Conservation (phyloP, 2,888 invertebrate genomes). For the Lasioglossum leucozonium region DNA sequence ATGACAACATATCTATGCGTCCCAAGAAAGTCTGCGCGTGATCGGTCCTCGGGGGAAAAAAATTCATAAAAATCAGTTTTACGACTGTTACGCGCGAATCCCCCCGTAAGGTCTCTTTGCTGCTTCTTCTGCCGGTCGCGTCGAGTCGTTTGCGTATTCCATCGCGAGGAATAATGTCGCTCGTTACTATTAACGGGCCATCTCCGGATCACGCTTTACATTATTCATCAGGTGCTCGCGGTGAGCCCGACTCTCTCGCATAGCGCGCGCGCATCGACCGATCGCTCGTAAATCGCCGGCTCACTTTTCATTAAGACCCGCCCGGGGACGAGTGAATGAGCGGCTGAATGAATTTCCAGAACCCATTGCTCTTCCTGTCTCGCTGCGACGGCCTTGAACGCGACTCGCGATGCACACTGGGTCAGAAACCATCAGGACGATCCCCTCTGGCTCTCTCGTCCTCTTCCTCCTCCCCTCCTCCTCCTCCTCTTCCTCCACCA, state of each 20-base stretch:
- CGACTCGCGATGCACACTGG: conserved; percentile 31
- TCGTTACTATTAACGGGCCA: conserved; percentile 65
- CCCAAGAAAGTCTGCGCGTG: not conserved
- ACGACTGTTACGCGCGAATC: not conserved
- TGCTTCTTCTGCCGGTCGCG: not conserved
- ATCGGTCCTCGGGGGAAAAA: not conserved
- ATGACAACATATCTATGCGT: not conserved
- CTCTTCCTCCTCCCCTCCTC: not conserved
- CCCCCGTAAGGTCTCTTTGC: not conserved
- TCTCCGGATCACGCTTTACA: conserved; percentile 63
- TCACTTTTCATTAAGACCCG: conserved; percentile 71
- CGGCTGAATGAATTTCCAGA: conserved; percentile 67
- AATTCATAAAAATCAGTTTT: not conserved
- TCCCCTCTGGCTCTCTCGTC: not conserved
- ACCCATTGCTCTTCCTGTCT: conserved; percentile 42
- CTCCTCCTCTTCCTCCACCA: not conserved
- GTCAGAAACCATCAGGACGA: conserved; percentile 25
- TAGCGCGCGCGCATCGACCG: conserved; percentile 34
- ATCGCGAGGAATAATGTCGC: conserved; percentile 46
- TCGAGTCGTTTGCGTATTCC: conserved; percentile 37
- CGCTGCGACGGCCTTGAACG: conserved; percentile 40
- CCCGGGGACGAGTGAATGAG: conserved; percentile 63
- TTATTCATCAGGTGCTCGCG: conserved; percentile 65
- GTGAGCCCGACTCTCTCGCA: conserved; percentile 38
- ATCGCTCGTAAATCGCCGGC: conserved; percentile 64